Evolutionary conservation across 1,140 invertebrate species (phyloP).

Genomic region (Lethrus apterus): DNA sequence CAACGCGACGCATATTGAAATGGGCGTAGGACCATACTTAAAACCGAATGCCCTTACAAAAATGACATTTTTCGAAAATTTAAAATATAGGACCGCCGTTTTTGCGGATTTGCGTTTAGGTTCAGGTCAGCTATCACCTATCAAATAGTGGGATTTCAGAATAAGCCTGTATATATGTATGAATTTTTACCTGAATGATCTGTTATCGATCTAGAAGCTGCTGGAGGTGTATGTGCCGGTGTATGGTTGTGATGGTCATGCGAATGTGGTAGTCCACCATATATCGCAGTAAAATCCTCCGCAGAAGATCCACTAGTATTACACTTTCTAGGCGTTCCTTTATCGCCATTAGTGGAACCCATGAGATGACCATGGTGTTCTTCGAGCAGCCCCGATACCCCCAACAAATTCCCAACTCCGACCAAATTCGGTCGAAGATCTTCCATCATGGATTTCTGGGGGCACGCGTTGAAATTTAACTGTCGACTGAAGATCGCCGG

Average conservation of each 20-base stretch:
- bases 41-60: too few relatives aligned
- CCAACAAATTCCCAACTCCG: slow-evolving; percentile 65
- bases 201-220: slow-evolving; percentile 46
- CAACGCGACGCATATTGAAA: too few relatives aligned
- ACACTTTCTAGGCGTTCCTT: slow-evolving; percentile 55
- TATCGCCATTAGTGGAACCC: slow-evolving; percentile 48
- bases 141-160: too few relatives aligned
- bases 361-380: slow-evolving; percentile 61
- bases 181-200: slow-evolving; percentile 52
- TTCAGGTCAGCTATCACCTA: too few relatives aligned
- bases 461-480: slow-evolving; percentile 69
- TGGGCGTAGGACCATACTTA: too few relatives aligned
- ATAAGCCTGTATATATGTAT: too few relatives aligned
- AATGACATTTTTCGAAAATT: too few relatives aligned
- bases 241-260: slow-evolving; percentile 46
- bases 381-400: slow-evolving; percentile 65
- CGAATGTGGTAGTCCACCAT: slow-evolving; percentile 50
- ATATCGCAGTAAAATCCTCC: slow-evolving; percentile 71
- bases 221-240: slow-evolving; percentile 54
- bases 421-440: slow-evolving; percentile 73
- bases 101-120: too few relatives aligned
- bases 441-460: slow-evolving; percentile 73
- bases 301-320: slow-evolving; percentile 67
- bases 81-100: too few relatives aligned
- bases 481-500: slow-evolving; percentile 81